phyloP scores from a whole-genome alignment of 2,888 invertebrate genomes.

The Trissonchulus latispiculum region DNA sequence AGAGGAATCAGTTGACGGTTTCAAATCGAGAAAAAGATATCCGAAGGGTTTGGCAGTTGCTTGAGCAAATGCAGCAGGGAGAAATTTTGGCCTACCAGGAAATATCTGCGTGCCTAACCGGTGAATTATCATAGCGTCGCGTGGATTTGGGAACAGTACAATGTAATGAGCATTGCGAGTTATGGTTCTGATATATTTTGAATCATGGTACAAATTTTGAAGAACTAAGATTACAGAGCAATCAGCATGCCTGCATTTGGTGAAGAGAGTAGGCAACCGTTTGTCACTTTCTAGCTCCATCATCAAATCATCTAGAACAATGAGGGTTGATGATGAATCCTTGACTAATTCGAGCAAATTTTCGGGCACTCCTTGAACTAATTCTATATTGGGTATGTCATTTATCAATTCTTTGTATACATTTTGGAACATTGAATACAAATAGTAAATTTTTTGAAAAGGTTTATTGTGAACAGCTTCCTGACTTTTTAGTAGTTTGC shows the following conservation, averaged over 20 bases:
- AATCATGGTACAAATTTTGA: conserved; percentile 11
- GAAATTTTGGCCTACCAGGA: neutral
- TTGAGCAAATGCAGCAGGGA: conserved; percentile 1
- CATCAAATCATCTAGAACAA: neutral
- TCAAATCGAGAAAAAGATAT: conserved; percentile 10
- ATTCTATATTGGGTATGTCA: neutral
- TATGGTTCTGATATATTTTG: conserved; percentile 16
- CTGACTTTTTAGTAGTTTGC: neutral
- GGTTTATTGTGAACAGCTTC: neutral
- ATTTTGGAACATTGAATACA: neutral
- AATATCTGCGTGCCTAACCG: conserved; percentile 7
- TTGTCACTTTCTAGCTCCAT: neutral
- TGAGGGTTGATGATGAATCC: neutral
- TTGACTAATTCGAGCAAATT: neutral
- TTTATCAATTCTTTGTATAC: neutral
- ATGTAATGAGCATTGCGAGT: conserved; percentile 12
- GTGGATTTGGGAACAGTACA: conserved; percentile 9
- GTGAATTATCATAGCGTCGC: conserved; percentile 7
- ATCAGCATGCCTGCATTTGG: neutral
- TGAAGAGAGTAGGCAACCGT: neutral
- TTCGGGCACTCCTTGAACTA: neutral
- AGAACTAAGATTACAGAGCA: neutral
- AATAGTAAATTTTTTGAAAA: neutral
- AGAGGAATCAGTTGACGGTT: neutral
- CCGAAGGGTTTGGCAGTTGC: conserved; percentile 9